Percentiles rank a stretch among this genome's conserved stretches.
phyloP scores from a whole-genome alignment of 1,140 invertebrate species.

The Panagrolaimus sp. region DNA sequence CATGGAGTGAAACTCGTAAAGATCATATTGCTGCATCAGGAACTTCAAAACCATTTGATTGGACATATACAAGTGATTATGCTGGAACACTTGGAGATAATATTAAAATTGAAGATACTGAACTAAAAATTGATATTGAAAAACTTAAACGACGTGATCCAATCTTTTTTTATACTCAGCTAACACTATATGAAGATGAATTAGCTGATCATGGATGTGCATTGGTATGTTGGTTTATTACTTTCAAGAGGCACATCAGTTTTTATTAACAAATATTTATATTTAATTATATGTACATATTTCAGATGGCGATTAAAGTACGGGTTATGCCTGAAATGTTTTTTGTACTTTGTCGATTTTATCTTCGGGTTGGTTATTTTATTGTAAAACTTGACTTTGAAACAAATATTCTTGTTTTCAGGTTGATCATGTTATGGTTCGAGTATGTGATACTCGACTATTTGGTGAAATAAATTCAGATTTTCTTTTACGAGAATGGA shows the following conservation, averaged over 20 bases:
- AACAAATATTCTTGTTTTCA: no score
- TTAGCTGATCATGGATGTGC: constrained; percentile 93
- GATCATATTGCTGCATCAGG: constrained; percentile 69
- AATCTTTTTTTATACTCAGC: constrained; percentile 86
- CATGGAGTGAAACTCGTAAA: constrained; percentile 80
- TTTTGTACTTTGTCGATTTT: constrained; percentile 81
- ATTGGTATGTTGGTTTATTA: no score
- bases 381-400: no score
- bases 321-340: constrained; percentile 88
- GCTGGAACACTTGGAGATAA: constrained; percentile 65
- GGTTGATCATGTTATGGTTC: constrained; percentile 80
- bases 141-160: constrained; percentile 79
- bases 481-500: constrained; percentile 35
- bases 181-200: constrained; percentile 93
- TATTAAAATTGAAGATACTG: constrained; percentile 62
- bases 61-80: constrained; percentile 93
- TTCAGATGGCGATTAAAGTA: constrained; percentile 63
- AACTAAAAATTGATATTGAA: constrained; percentile 78
- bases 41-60: constrained; percentile 82
- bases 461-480: constrained; percentile 68
- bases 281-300: no score
- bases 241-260: no score
- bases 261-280: no score
- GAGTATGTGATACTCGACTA: constrained; percentile 82
- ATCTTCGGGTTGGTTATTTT: constrained; percentile 82